Percentiles rank a stretch among this genome's conserved stretches.
phyloP scores from a whole-genome alignment of 2,797 vertebrate genomes.

The Pipistrellus pygmaeus region DNA sequence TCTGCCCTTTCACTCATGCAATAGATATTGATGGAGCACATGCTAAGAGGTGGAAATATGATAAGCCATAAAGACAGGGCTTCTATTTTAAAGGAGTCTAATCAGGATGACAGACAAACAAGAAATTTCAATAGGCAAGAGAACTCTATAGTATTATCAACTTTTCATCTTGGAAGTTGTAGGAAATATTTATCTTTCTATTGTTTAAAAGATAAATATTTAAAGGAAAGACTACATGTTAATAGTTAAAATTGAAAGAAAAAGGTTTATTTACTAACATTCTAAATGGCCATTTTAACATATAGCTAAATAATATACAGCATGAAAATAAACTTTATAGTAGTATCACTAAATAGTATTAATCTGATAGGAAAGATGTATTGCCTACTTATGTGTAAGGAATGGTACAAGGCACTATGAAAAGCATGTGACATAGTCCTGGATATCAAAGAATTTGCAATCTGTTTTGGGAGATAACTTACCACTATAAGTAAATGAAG shows the following conservation, averaged over 20 bases:
- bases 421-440: conserved; percentile 3
- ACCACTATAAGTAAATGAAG: not conserved
- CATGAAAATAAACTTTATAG: conserved; percentile 30
- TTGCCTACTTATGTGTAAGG: not conserved
- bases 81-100: conserved; percentile 41
- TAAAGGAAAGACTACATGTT: conserved; percentile 43
- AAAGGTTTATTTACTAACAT: conserved; percentile 50
- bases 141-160: not conserved
- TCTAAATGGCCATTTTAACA: conserved; percentile 19
- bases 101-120: not conserved
- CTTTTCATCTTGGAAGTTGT: not conserved
- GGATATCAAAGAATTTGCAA: conserved; percentile 34
- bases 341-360: conserved; percentile 24
- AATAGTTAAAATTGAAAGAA: conserved; percentile 45
- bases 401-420: not conserved
- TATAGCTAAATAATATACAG: not conserved
- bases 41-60: not conserved
- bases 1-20: not conserved
- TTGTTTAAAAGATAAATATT: conserved; percentile 54
- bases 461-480: not conserved
- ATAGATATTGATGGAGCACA: conserved; percentile 22
- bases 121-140: conserved; percentile 20
- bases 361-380: conserved; percentile 7
- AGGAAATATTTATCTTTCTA: conserved; percentile 34
- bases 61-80: not conserved